A percentile compares a stretch with the other conserved stretches of the same genome.
phyloP scores from a whole-genome alignment of 2,797 vertebrate genomes.

The Merluccius polli region DNA sequence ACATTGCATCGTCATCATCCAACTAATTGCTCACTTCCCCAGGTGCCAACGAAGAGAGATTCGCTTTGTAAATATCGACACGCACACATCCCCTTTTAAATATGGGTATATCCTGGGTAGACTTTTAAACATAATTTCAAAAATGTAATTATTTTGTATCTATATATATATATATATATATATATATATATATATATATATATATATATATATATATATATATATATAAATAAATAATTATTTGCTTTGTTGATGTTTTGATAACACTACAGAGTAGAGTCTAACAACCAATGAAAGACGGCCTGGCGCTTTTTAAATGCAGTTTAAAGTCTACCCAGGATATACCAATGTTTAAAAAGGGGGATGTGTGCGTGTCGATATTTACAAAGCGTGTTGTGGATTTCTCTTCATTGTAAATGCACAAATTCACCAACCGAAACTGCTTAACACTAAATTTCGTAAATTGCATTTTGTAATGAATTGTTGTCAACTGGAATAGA shows the following conservation, averaged over 20 bases:
- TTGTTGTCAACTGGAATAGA: neutral
- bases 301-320: neutral
- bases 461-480: neutral
- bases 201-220: no score
- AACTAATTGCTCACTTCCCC: no score
- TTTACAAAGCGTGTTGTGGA: neutral
- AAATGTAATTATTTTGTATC: neutral
- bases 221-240: neutral
- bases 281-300: conserved; percentile 51
- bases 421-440: neutral
- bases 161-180: neutral
- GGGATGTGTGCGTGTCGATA: neutral
- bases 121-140: conserved; percentile 52
- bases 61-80: neutral
- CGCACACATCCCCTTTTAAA: neutral
- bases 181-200: neutral
- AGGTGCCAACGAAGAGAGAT: neutral
- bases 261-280: neutral
- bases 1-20: no score
- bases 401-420: neutral
- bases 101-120: conserved; percentile 46
- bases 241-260: conserved; percentile 1
- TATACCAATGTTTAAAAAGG: conserved; percentile 44
- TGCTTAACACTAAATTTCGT: neutral
- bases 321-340: conserved; percentile 55